Conservation (phyloP, 2,113 vertebrate genomes). For the Circaetus cinerascens region DNA sequence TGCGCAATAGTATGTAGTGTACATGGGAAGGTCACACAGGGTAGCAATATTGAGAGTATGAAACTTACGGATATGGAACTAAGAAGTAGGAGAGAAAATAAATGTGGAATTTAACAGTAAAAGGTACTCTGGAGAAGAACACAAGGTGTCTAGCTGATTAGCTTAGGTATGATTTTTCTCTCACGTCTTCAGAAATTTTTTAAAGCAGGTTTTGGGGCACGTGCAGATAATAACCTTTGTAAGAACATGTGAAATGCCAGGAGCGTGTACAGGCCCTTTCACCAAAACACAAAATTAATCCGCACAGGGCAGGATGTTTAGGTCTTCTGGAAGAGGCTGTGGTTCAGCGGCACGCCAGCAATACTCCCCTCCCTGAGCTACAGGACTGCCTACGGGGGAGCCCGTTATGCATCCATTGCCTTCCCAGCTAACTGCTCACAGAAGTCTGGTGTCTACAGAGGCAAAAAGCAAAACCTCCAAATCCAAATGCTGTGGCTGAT, state of each 20-base stretch:
- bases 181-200: background rate
- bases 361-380: background rate
- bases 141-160: background rate
- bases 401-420: background rate
- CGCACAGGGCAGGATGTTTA: background rate
- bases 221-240: background rate
- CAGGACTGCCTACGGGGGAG: background rate
- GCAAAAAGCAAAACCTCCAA: background rate
- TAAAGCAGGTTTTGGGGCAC: background rate
- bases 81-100: background rate
- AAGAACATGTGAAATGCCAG: background rate
- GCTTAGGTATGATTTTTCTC: background rate
- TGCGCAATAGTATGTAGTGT: background rate
- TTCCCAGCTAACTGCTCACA: background rate
- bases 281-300: background rate
- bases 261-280: background rate
- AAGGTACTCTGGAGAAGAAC: background rate
- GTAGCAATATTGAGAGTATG: background rate
- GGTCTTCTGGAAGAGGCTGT: background rate
- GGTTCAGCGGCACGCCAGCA: background rate
- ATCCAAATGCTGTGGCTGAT: background rate
- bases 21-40: rapidly evolving
- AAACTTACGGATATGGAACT: rapidly evolving
- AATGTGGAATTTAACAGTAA: background rate
- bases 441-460: background rate